Conservation (phyloP, 2,888 invertebrate genomes). For the Nephrotoma guestfalica region DNA sequence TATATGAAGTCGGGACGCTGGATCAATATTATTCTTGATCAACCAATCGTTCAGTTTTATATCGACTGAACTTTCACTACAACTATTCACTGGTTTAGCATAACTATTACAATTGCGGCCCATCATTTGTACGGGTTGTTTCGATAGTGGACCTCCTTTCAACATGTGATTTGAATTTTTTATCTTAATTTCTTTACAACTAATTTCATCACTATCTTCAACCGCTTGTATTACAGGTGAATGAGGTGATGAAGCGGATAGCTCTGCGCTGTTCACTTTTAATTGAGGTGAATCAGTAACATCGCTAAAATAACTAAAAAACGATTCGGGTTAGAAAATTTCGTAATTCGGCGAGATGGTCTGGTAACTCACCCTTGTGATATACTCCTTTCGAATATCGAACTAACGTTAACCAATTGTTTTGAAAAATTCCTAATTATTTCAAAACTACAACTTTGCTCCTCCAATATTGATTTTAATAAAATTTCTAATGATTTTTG, state of each 20-base stretch:
- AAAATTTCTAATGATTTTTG: conserved; percentile 59
- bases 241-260: conserved; percentile 8
- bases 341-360: background rate
- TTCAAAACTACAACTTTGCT: conserved; percentile 48
- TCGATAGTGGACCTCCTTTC: background rate
- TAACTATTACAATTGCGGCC: background rate
- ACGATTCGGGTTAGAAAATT: conserved; percentile 2
- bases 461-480: conserved; percentile 52
- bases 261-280: conserved; percentile 8
- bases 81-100: background rate
- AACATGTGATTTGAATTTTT: background rate
- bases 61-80: conserved; percentile 23
- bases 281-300: conserved; percentile 10
- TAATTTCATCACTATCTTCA: background rate
- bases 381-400: conserved; percentile 13
- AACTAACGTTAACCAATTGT: conserved; percentile 16
- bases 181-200: background rate
- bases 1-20: conserved; percentile 49
- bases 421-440: conserved; percentile 37
- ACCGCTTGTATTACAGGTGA: background rate
- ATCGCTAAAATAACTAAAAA: conserved; percentile 15
- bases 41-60: conserved; percentile 57
- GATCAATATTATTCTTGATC: conserved; percentile 49
- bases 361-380: conserved; percentile 14
- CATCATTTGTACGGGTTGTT: background rate